Conservation (phyloP, 2,113 vertebrate species). For the Tetrao urogallus region DNA sequence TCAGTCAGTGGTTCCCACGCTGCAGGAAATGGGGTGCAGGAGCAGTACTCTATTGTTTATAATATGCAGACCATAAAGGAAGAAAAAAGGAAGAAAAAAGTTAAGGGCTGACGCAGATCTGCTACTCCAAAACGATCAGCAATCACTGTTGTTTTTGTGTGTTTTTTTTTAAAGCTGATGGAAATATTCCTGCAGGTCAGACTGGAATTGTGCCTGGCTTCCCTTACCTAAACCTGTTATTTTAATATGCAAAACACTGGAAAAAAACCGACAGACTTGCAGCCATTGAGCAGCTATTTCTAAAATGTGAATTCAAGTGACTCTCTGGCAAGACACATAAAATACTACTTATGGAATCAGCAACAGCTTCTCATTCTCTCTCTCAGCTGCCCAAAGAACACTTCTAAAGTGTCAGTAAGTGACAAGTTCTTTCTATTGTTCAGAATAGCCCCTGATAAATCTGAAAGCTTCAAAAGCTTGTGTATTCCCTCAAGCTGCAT, state of each 20-base stretch:
- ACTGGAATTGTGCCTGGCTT: neutral
- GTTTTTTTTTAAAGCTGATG: neutral
- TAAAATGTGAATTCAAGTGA: neutral
- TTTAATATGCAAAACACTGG: neutral
- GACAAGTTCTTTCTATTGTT: neutral
- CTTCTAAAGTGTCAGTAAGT: neutral
- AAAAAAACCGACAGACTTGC: neutral
- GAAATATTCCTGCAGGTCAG: neutral
- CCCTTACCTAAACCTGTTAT: neutral
- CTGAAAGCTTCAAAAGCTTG: conserved; percentile 4
- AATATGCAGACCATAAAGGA: rapidly evolving
- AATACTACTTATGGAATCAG: conserved; percentile 9
- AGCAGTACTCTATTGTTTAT: neutral
- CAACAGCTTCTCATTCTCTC: conserved; percentile 4
- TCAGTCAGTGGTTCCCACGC: neutral
- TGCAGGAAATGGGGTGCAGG: neutral
- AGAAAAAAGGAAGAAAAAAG: neutral
- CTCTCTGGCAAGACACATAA: neutral
- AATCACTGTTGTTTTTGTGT: neutral
- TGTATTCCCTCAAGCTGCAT: neutral
- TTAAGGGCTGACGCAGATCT: neutral
- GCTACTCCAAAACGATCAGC: neutral
- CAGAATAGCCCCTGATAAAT: neutral
- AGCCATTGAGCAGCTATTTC: neutral
- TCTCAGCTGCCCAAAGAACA: neutral